Base-by-base conservation (phyloP, 1,140 invertebrate species). In the Solen grandis region DNA sequence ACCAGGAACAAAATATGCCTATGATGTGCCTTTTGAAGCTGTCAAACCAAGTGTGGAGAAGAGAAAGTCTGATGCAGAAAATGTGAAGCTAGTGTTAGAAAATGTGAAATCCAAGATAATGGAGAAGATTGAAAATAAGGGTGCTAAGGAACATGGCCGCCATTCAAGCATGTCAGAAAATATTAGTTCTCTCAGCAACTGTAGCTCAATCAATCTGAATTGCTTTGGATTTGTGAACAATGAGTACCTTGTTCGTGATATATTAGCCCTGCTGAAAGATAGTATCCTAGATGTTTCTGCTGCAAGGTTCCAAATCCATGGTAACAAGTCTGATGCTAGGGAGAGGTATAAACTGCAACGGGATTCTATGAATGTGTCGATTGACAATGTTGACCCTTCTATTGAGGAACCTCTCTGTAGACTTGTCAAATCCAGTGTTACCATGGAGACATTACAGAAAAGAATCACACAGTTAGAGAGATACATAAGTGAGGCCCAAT, bases 181-280 rank as follows among this genome's bases (percentile, higher is more conserved):
- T 66, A 73, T 77, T 5, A 87, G 87, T 77, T 79, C 83, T 13
- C 46, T 84, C 16, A 87, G 88, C 68, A 78, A 63, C 35, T 73
- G 66, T 29, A 86, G 85, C 74, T 81, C 81, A n/a, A 60, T 74
- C 10, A 83, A 84, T 62, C 50, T 74, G 8, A 54, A 55, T 16
- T 85, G 81, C n/a, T 46, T 89, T 57, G 91, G 91, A 10, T 92
- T 91, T 84, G 62, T 92, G 8, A 81, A 79, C 5, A 91, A 91
- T 86, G 90, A 92, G 31, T 92, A 90, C 73, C 25, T 91, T 1
- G 87, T 90, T 1, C 76, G 91, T 52, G 91, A 92, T 80, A 84
- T 92, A 66, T 76, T 92, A 5, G 65, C 85, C 5, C 73, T 91
- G 81, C 54, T 92, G 2, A 91, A 90, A 77, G 89, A 90, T 16